Conservation (phyloP, 2,113 vertebrate species). For the Ramphastos sulfuratus region DNA sequence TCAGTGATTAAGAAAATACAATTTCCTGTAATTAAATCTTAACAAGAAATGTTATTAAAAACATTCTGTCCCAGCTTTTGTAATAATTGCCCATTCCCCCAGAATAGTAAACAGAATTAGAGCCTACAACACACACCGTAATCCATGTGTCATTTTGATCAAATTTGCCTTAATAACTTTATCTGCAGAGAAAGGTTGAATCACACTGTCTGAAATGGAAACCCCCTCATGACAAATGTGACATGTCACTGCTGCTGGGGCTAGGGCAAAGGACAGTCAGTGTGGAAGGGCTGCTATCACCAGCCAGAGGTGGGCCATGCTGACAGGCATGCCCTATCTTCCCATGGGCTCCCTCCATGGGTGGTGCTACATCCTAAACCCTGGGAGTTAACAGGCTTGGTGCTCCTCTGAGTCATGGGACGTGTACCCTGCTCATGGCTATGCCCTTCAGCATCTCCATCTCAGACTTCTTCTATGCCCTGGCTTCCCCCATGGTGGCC, state of each 20-base stretch:
- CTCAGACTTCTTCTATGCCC: neutral
- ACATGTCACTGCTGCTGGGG: neutral
- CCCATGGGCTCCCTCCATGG: neutral
- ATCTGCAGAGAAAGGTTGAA: slow-evolving; percentile 69
- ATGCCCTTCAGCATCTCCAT: neutral
- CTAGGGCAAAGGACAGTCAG: neutral
- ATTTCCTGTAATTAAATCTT: slow-evolving; percentile 87
- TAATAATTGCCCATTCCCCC: slow-evolving; percentile 81
- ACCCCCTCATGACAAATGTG: neutral
- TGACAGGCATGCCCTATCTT: neutral
- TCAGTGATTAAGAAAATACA: slow-evolving; percentile 87
- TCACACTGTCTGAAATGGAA: slow-evolving; percentile 26
- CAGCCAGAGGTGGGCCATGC: neutral
- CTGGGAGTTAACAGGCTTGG: neutral
- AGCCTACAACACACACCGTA: slow-evolving; percentile 74
- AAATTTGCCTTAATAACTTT: slow-evolving; percentile 82
- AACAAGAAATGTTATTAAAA: slow-evolving; percentile 87
- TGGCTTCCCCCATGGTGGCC: neutral
- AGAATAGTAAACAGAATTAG: slow-evolving; percentile 85
- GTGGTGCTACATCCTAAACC: neutral
- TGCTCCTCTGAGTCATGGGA: rapidly evolving
- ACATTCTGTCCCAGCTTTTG: slow-evolving; percentile 80
- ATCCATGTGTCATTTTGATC: slow-evolving; percentile 82
- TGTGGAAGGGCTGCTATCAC: neutral
- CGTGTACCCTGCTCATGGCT: neutral